Evolutionary conservation across 2,113 vertebrate species (phyloP), one percentile per base, ranked within the genome.

Genomic region (Speoplatyrhinus poulsoni): DNA sequence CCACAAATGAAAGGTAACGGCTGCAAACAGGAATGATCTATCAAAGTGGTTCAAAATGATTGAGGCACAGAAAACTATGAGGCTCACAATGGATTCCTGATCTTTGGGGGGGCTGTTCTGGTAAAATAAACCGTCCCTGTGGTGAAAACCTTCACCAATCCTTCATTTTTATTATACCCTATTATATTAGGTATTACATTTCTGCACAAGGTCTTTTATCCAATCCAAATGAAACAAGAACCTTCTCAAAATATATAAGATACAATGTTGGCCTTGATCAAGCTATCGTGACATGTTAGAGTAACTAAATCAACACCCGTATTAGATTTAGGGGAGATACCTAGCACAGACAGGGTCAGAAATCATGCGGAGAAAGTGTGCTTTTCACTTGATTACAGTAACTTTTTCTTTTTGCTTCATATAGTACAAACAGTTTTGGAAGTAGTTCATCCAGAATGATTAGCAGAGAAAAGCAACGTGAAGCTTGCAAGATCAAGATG

Each of bases 111-210:
- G 36, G 36, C 36, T 41, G 36, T 53, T 16, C 13, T 12, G 52
- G 5, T 52, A 52, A 52, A 53, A 53, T 53, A 53, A 53, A 15
- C n/a, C 3, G 52, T 16, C 15, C 61, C 80, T 80, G 82, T 54
- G 70, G 78, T 79, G 62, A 74, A 69, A 49, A 57, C 26, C 64
- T 56, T 72, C 69, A 73, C 49, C 81, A 61, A 47, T 72, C 77
- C 64, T 62, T 69, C 68, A 72, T 75, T 72, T 81, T 83, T 79
- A 85, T 73, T 71, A 77, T 64, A 70, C 72, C 64, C 84, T 70
- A 58, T 65, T 76, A 49, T 74, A 74, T 73, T 67, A 54, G 60
- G 53, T 69, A 69, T 76, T 79, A 47, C 52, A 47, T 78, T 67
- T 64, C 79, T 73, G 64, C 62, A 61, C 62, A 48, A 62, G 73